Percentiles rank a stretch among this genome's conserved stretches.
phyloP scores from a whole-genome alignment of 2,797 vertebrate species.

The Sebastes minor region DNA sequence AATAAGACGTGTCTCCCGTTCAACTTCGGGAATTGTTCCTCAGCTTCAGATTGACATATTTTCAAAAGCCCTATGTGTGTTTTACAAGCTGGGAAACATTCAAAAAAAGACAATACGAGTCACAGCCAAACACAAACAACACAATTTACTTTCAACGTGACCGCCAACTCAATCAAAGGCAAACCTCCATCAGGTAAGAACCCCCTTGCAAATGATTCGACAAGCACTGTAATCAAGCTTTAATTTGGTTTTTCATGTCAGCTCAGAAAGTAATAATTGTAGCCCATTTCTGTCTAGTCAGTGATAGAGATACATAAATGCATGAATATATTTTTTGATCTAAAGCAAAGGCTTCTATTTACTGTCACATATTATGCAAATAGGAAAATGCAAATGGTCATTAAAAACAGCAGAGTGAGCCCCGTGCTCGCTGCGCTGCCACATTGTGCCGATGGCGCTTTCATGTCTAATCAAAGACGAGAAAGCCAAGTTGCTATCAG shows the following conservation, averaged over 20 bases:
- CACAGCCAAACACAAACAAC: neutral
- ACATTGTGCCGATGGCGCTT: slow-evolving; percentile 57
- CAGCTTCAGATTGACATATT: neutral
- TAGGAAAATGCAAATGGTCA: slow-evolving; percentile 58
- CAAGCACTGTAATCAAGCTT: slow-evolving; percentile 51
- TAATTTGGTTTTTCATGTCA: slow-evolving; percentile 55
- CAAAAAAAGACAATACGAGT: neutral
- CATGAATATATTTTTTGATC: slow-evolving; percentile 57
- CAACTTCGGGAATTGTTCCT: neutral
- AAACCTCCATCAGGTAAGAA: slow-evolving; percentile 17
- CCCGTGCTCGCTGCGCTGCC: slow-evolving; percentile 5
- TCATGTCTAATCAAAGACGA: slow-evolving; percentile 67
- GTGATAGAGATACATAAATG: slow-evolving; percentile 56
- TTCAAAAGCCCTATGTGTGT: neutral
- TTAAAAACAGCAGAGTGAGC: slow-evolving; percentile 48
- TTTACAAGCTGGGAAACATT: neutral
- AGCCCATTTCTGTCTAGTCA: slow-evolving; percentile 45
- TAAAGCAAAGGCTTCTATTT: slow-evolving; percentile 59
- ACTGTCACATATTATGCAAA: slow-evolving; percentile 64
- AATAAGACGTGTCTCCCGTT: neutral
- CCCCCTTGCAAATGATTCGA: neutral
- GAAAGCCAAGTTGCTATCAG: slow-evolving; percentile 66
- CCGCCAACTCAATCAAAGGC: neutral
- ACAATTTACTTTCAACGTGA: slow-evolving; percentile 2
- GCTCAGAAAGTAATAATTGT: slow-evolving; percentile 32